Percentiles rank a stretch among this genome's conserved stretches.
Conservation (phyloP, 1,140 invertebrate species). For the Platyscapa corneri region DNA sequence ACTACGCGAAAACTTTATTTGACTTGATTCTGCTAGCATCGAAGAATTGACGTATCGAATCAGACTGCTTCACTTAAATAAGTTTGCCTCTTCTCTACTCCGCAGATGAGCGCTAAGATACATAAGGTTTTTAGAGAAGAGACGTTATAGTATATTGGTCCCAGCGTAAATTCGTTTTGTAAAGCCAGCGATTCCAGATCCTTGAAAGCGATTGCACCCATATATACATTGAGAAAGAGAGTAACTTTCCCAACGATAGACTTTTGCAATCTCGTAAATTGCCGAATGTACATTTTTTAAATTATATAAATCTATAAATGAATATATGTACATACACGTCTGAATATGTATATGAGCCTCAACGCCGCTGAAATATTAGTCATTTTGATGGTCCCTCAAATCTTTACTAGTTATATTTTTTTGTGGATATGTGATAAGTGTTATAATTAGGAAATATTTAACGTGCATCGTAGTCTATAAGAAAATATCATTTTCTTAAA, state of each 20-base stretch:
- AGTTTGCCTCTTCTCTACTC: constrained; percentile 50
- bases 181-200: constrained; percentile 10
- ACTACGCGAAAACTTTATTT: constrained; percentile 57
- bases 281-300: no score
- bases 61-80: constrained; percentile 63
- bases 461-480: no score
- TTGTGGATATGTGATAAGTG: no score
- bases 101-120: constrained; percentile 47
- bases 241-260: background rate
- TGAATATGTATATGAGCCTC: no score
- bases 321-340: no score
- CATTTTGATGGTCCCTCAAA: no score
- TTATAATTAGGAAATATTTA: no score
- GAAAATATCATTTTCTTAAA: no score
- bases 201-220: constrained; percentile 28
- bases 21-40: constrained; percentile 46
- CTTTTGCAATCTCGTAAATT: no score
- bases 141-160: constrained; percentile 7
- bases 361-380: no score
- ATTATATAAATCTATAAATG: no score
- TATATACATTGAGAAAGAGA: background rate
- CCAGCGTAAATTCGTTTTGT: constrained; percentile 9
- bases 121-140: constrained; percentile 26
- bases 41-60: constrained; percentile 62
- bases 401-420: no score